Evolutionary conservation across 2,888 invertebrate species (phyloP).

Genomic region (Stenodema calcarata): DNA sequence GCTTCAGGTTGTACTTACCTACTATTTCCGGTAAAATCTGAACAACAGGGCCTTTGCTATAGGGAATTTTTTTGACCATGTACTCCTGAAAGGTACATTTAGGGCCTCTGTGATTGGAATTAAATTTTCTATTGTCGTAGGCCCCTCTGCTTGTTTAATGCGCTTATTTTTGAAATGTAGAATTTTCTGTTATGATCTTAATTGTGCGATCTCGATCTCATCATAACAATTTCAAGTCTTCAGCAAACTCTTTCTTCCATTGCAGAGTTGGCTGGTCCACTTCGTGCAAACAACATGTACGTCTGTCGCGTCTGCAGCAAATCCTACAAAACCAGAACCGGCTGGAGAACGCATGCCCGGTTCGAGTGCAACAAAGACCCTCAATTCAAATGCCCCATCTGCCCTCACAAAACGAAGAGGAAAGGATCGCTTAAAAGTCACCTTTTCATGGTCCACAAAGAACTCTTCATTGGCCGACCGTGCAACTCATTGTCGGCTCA

Average conservation of each 20-base stretch:
- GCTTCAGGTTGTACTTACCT: too few relatives aligned
- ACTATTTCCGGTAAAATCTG: too few relatives aligned
- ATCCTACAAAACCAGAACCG: slow-evolving; percentile 57
- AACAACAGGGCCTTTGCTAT: too few relatives aligned
- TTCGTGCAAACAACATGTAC: neutral
- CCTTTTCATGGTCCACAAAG: slow-evolving; percentile 40
- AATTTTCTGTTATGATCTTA: too few relatives aligned
- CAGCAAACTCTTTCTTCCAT: neutral
- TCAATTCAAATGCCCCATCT: slow-evolving; percentile 61
- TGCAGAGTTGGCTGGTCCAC: neutral
- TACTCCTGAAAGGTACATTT: too few relatives aligned
- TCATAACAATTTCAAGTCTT: too few relatives aligned
- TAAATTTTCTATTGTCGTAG: too few relatives aligned
- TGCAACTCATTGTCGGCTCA: neutral
- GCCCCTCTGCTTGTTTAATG: too few relatives aligned
- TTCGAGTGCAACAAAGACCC: slow-evolving; percentile 61
- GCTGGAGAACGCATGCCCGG: slow-evolving; percentile 55
- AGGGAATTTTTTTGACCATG: too few relatives aligned
- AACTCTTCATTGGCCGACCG: neutral
- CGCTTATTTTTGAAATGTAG: too few relatives aligned
- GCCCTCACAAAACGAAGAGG: slow-evolving; percentile 61
- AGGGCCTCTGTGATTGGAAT: too few relatives aligned
- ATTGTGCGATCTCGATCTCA: too few relatives aligned
- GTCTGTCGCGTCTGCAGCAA: slow-evolving; percentile 57
- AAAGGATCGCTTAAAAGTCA: slow-evolving; percentile 60